Evolutionary conservation across 2,797 vertebrate species (phyloP), one percentile per base, ranked within the genome.

Genomic region (Potorous gilbertii): DNA sequence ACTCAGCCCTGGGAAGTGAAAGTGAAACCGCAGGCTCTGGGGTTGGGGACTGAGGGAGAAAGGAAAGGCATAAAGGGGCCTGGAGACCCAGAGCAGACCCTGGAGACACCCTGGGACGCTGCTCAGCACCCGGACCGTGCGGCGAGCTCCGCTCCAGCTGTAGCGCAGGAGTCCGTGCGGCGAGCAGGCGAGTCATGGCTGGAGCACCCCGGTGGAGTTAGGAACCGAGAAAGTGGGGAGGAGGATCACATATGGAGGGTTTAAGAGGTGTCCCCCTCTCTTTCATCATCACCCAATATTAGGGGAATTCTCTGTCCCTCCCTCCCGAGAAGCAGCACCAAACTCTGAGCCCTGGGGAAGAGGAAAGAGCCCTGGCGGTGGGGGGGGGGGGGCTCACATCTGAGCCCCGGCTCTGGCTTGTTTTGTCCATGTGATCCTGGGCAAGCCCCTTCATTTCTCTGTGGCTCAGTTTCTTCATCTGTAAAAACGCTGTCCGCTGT

Each of bases 161-260:
- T 93, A 3, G 74, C 0, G 34, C 54, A 12, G 12, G 54, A 50
- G 74, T 55, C 14, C 54, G 56, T 3, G 28, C 93, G 0, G 54
- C 24, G 4, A 24, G 1, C 62, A 66, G 91, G 97, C 97, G 95
- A 97, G 97, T 94, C 28, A 34, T 18, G 0, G 27, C 50, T 31
- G 50, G 0, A 87, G 56, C 28, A 92, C 4, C n/a, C 18, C 1
- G 5, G 5, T 18, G 10, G 28, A 54, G 57, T 31, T n/a, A 0
- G 12, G 5, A 0, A 27, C 9, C 2, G 27, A 9, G 0, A 1
- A 18, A 90, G 54, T 16, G 34, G 16, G 28, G 28, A 27, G n/a
- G 5, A 46, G 40, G 29, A 10, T 12, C 4, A 0, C 21, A 54
- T 18, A 0, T 27, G 81, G 28, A n/a, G 27, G 34, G 9, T 2